Base-by-base conservation (phyloP, 2,888 invertebrate genomes). In the Meliscaeva auricollis region DNA sequence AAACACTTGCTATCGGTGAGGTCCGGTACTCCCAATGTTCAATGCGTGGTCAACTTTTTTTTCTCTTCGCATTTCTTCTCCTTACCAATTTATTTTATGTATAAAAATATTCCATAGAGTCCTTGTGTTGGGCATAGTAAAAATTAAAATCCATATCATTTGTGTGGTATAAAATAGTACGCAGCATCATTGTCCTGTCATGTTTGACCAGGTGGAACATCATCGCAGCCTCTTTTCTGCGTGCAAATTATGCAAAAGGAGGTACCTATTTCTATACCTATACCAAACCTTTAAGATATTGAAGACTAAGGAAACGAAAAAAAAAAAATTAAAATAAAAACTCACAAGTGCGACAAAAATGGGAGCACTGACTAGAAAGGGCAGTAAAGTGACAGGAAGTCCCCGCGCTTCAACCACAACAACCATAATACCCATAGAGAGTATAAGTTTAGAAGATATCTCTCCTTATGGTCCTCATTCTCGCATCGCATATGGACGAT, bases 131-230 rank as follows among this genome's bases (percentile, higher is more conserved):
- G 4, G 13, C 32, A 22, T 44, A 74, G 78, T 87, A 82, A 58
- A 35, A 58, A 87, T 87, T 82, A 82, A 82, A 87, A 82, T 73
- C 73, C 69, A 81, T 77, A 75, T 76, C 46, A 54, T 62, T 68
- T 38, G 38, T 38, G 81, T 60, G 62, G 52, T 81, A 62, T 22
- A 68, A 52, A 60, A 52, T 72, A 66, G 75, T 74, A 77, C 41
- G 64, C 74, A 35, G 3, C 82, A 62, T 82, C 72, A 82, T 87
- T 87, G 87, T 87, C 82, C 87, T 87, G 87, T 82, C 87, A 87
- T 87, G 87, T 87, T 78, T 64, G 52, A 66, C 77, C 77, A 74
- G 41, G 52, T 15, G 20, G 20, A 76, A 75, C 81, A 66, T 44
- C 41, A 74, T n/a, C 26, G 4, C 4, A 26, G 72, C 38, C 69